Conservation (phyloP, 2,888 invertebrate genomes). For the Drosophila neutralis region DNA sequence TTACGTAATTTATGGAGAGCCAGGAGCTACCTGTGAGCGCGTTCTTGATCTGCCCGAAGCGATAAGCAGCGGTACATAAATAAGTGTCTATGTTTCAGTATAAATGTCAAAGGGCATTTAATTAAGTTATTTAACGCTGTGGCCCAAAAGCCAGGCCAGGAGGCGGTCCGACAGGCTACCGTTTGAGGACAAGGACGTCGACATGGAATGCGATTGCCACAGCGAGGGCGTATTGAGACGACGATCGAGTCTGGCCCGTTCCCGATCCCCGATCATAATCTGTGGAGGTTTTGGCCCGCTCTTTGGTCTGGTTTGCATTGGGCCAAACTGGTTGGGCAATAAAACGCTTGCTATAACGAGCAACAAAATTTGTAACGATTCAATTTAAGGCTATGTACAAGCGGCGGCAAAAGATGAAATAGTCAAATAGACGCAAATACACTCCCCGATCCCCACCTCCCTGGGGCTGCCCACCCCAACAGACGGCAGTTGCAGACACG, state of each 20-base stretch:
- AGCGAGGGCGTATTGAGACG: constrained; percentile 44
- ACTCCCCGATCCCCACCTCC: constrained; percentile 26
- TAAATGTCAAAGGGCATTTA: constrained; percentile 80
- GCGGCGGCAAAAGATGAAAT: constrained; percentile 80
- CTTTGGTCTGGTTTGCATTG: constrained; percentile 60
- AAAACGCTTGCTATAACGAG: constrained; percentile 83
- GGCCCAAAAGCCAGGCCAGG: constrained; percentile 19
- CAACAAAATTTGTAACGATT: constrained; percentile 83
- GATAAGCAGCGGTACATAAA: constrained; percentile 49
- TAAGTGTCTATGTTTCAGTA: constrained; percentile 45
- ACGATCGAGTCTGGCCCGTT: constrained; percentile 23
- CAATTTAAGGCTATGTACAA: constrained; percentile 81
- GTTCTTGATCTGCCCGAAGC: constrained; percentile 53
- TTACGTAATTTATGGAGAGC: constrained; percentile 67
- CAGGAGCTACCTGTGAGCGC: constrained; percentile 54
- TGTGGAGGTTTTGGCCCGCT: constrained; percentile 17
- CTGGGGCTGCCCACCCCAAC: neutral
- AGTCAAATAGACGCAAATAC: constrained; percentile 70
- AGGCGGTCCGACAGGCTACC: constrained; percentile 55
- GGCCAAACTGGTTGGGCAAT: constrained; percentile 76
- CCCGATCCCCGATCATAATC: constrained; percentile 6
- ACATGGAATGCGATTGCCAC: neutral
- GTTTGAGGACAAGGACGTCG: constrained; percentile 28
- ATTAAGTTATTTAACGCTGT: constrained; percentile 79
- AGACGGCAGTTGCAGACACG: constrained; percentile 47